Base-by-base conservation (phyloP, 2,113 vertebrate species). In the Pungitius pungitius region DNA sequence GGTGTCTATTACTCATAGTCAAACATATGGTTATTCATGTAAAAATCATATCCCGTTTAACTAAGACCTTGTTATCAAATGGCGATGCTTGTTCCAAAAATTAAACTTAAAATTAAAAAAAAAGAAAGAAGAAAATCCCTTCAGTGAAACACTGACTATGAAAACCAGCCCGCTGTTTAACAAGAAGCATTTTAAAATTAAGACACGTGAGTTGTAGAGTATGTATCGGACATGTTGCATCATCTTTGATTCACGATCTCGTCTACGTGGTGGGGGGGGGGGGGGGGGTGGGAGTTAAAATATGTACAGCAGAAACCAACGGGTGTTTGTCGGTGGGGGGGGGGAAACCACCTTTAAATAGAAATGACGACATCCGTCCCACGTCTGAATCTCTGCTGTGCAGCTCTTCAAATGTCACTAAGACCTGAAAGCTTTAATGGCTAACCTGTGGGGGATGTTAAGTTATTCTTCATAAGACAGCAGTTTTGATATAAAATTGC, bases 281-380 rank as follows among this genome's bases (percentile, higher is more conserved):
- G n/a, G n/a, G n/a, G n/a, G n/a, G n/a, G n/a, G n/a, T n/a, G n/a
- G n/a, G n/a, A 89, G 74, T 83, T 83, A 84, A 67, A 91, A 70
- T 92, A 92, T 92, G 83, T 93, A 93, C 92, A 93, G 76, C 90
- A 85, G 58, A 89, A 88, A 90, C 81, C 40, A 51, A 60, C 40
- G 69, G 56, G 24, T 59, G 33, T 81, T 63, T 75, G 40, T 59
- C n/a, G n/a, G n/a, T n/a, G 40, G 42, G 60, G 47, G 61, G 52
- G 40, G n/a, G 69, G 45, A 67, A 42, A 12, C 30, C 39, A 63
- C 42, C 40, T 58, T 81, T 73, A 75, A 81, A 84, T n/a, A n/a
- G n/a, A n/a, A n/a, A n/a, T n/a, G n/a, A n/a, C n/a, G n/a, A n/a
- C n/a, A n/a, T n/a, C n/a, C n/a, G n/a, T n/a, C n/a, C n/a, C 40